A percentile compares a stretch with the other conserved stretches of the same genome.
Conservation (phyloP, 2,888 invertebrate species). For the Brachylomia viminalis region DNA sequence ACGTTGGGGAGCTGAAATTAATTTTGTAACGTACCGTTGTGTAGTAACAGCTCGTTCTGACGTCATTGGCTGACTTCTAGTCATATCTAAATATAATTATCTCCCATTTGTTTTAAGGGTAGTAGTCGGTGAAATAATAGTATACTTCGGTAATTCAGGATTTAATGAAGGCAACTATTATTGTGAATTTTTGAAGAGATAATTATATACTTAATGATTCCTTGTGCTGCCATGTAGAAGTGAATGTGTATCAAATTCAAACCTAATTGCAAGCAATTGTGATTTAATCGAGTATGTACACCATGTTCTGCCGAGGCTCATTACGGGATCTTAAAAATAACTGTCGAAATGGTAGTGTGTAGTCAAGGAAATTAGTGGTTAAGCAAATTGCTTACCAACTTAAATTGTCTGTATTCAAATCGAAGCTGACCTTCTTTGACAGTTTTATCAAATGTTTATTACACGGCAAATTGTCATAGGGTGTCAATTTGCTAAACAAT, state of each 20-base stretch:
- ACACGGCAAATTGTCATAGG: too few relatives aligned
- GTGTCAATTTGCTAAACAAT: neutral
- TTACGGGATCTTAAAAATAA: neutral
- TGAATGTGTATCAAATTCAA: neutral
- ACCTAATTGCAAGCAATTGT: neutral
- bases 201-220: too few relatives aligned
- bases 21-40: conserved; percentile 43
- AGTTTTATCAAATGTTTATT: neutral
- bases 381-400: neutral
- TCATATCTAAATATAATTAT: conserved; percentile 5
- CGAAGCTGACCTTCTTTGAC: neutral
- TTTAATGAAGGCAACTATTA: neutral
- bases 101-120: neutral
- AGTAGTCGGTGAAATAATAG: neutral
- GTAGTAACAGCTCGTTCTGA: conserved; percentile 41
- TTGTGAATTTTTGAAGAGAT: neutral
- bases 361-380: neutral
- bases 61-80: conserved; percentile 32
- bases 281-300: neutral
- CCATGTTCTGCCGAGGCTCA: neutral
- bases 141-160: neutral
- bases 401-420: neutral
- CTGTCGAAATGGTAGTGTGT: neutral
- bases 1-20: conserved; percentile 45
- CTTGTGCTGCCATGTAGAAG: neutral